Evolutionary conservation across 2,797 vertebrate genomes (phyloP), one percentile per base, ranked within the genome.

Genomic region (Brotogeris chrysoptera): DNA sequence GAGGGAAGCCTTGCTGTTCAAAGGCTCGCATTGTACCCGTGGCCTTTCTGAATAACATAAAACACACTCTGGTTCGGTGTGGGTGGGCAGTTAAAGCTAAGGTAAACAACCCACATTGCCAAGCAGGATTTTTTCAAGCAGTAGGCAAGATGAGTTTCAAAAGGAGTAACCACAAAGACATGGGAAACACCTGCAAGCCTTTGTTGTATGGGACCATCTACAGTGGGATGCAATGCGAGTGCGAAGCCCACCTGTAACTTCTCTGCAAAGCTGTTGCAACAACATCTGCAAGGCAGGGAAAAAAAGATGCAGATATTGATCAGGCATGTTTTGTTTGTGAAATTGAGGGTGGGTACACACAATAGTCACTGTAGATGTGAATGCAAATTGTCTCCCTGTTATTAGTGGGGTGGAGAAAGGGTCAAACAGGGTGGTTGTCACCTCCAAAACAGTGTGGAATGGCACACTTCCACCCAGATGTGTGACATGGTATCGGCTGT

Each of bases 11-110:
- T 79, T 0, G 0, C 44, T 39, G 50, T 52, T 90, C 88, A 96
- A 82, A 94, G 71, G 61, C 65, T 88, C 9, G 0, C 57, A 16
- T 47, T 95, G 84, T 86, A 44, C 77, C 93, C 41, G 1, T 5
- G 34, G 66, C 66, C 34, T 59, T 25, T 23, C 69, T 8, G 17
- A 78, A 30, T 23, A 32, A 72, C 84, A 34, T 46, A 13, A 86
- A 92, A 14, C 32, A 4, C 36, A 0, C 55, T 34, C 57, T n/a
- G 78, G 25, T 79, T 64, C 72, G 0, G 32, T 3, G 71, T 95
- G 96, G 95, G 93, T 96, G 96, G 96, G 91, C 94, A 87, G 61
- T 73, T 47, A 52, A 57, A 80, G n/a, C n/a, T 5, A 91, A 93
- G 72, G 53, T 23, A 96, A 97, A 95, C 90, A 95, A 10, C 9